Conservation (phyloP, 2,888 invertebrate genomes). For the Oscheius sp. region DNA sequence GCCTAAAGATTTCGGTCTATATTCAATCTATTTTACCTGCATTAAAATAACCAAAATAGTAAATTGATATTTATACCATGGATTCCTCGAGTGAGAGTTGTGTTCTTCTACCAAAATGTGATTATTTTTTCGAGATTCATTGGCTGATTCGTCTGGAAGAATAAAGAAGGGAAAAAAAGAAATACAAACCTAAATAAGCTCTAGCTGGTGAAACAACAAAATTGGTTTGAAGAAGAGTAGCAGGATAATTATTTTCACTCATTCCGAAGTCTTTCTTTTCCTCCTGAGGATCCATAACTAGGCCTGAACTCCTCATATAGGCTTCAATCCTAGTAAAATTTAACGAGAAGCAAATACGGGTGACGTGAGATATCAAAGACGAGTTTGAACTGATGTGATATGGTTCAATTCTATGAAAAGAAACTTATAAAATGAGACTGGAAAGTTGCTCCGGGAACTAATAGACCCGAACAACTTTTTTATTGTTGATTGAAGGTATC, state of each 20-base stretch:
- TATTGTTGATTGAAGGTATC: not conserved
- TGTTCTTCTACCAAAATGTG: not conserved
- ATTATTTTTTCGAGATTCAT: not conserved
- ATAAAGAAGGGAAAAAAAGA: not conserved
- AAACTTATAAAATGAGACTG: too few species aligned
- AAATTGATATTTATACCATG: conserved; percentile 18
- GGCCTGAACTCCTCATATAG: too few species aligned
- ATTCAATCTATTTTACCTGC: not conserved
- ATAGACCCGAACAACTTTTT: not conserved
- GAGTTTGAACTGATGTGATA: too few species aligned
- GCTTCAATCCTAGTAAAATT: not conserved
- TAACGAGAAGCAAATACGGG: not conserved
- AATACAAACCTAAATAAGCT: not conserved
- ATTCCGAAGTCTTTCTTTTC: too few species aligned
- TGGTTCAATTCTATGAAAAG: too few species aligned
- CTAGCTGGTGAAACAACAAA: too few species aligned
- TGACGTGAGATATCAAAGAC: too few species aligned
- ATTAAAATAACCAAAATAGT: conserved; percentile 6
- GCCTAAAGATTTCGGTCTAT: conserved; percentile 33
- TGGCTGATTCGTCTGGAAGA: not conserved
- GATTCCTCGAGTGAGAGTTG: not conserved
- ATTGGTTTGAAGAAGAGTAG: not conserved
- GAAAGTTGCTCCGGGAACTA: too few species aligned
- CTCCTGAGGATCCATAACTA: too few species aligned
- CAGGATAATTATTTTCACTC: not conserved